Conservation (phyloP, 2,113 vertebrate genomes). For the Progne subis region DNA sequence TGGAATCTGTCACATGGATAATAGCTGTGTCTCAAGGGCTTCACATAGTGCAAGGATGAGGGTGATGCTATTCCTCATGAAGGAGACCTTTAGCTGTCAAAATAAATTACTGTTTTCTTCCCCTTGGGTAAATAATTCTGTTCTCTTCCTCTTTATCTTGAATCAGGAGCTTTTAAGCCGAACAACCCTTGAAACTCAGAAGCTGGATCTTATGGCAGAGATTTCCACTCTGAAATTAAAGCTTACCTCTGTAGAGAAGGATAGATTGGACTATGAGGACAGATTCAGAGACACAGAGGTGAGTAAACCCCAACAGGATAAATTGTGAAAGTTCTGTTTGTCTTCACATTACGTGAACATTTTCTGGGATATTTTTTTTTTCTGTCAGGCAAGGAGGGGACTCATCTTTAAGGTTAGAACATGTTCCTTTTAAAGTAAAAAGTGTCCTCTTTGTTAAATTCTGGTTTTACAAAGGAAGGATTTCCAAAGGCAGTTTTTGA, state of each 20-base stretch:
- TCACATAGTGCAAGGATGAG: neutral
- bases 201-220: slow-evolving; percentile 92
- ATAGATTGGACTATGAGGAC: slow-evolving; percentile 86
- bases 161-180: slow-evolving; percentile 91
- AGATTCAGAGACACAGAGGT: slow-evolving; percentile 91
- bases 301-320: neutral
- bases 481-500: neutral
- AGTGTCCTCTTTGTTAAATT: neutral
- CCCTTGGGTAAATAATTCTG: neutral
- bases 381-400: neutral
- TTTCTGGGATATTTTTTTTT: neutral
- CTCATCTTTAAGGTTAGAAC: neutral
- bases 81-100: neutral
- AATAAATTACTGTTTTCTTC: neutral
- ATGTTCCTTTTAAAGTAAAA: neutral
- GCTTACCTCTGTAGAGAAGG: slow-evolving; percentile 86
- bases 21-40: neutral
- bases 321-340: neutral
- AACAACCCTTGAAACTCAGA: slow-evolving; percentile 91
- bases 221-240: slow-evolving; percentile 94
- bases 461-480: neutral
- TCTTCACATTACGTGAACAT: neutral
- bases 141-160: neutral
- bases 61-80: neutral
- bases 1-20: neutral